Evolutionary conservation across 2,888 invertebrate species (phyloP).

Genomic region (Seira sanloemensis): DNA sequence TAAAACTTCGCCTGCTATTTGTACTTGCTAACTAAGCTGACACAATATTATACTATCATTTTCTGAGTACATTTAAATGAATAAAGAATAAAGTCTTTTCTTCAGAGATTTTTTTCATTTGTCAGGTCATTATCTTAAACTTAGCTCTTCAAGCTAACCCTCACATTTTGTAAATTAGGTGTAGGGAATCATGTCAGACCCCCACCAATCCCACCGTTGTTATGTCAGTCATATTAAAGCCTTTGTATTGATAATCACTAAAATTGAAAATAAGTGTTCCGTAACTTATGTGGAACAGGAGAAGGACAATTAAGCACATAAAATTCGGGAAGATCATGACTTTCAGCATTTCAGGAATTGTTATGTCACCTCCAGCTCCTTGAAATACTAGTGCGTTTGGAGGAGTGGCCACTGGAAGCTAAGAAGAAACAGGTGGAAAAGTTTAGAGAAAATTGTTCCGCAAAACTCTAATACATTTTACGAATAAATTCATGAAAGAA

Average conservation of each 20-base stretch:
- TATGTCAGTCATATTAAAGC: constrained; percentile 44
- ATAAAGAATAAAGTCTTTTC: background rate
- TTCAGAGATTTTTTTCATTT: too few relatives aligned
- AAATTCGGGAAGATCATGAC: constrained; percentile 70
- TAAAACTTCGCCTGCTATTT: too few relatives aligned
- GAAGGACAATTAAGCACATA: constrained; percentile 65
- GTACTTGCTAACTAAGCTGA: too few relatives aligned
- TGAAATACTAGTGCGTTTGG: constrained; percentile 88
- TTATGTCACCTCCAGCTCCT: constrained; percentile 84
- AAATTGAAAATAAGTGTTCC: constrained; percentile 71
- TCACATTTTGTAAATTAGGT: background rate
- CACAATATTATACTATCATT: too few relatives aligned
- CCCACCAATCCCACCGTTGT: background rate
- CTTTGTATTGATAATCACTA: constrained; percentile 62
- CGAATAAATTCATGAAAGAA: background rate
- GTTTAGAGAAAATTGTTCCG: too few relatives aligned
- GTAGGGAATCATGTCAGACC: background rate
- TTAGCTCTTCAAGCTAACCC: background rate
- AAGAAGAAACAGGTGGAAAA: background rate
- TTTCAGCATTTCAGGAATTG: constrained; percentile 70
- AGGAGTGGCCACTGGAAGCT: constrained; percentile 93
- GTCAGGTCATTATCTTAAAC: background rate
- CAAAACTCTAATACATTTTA: too few relatives aligned
- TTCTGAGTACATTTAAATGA: background rate
- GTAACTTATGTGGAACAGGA: constrained; percentile 64